Base-by-base conservation (phyloP, 2,888 invertebrate species). In the Eupithecia subumbrata region DNA sequence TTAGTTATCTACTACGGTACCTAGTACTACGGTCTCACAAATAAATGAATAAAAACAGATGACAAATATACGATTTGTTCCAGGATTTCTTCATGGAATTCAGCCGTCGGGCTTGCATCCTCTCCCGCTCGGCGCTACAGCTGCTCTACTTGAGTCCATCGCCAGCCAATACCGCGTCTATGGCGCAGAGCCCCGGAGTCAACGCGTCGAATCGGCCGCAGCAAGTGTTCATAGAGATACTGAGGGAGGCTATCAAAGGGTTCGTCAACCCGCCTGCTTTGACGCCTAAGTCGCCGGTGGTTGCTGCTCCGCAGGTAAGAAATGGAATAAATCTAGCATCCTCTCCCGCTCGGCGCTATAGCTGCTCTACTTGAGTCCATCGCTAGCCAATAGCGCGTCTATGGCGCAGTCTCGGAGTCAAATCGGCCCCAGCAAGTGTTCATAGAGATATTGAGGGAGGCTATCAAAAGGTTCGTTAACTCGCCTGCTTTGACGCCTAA, bases 51-150 rank as follows among this genome's bases (percentile, higher is more conserved):
- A 30, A 16, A 30, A 30, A 63, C 0, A 48, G 22, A 16, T 34
- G 18, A 34, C 25, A 30, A 63, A 63, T 30, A 0, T 18, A 34
- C 16, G 9, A 25, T n/a, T 25, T 68, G 25, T 72, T 89, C 64
- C 88, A 97, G 98, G 98, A 99, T 87, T 98, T 98, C 91, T 98
- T 99, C 91, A 97, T 98, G 90, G 98, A 98, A 85, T 99, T 99
- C 91, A 99, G 99, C 86, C 96, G 97, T 68, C 96, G 96, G 1
- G 98, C 99, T 2, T 99, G 99, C 91, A 98, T 99, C 76, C 95
- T 99, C 12, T 98, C 99, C 1, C 96, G 99, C 73, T 98, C 99
- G 68, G 96, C 98, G 60, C 94, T 99, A 7, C 99, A 98, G 89
- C 95, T 97, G 78, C 94, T 98, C 45, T 98, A 98, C 89, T 95